These are phyloP conservation scores for Peromyscus maniculatus DNA, from an alignment of 2,113 vertebrate genomes.

Conservation along the genomic window DNA sequence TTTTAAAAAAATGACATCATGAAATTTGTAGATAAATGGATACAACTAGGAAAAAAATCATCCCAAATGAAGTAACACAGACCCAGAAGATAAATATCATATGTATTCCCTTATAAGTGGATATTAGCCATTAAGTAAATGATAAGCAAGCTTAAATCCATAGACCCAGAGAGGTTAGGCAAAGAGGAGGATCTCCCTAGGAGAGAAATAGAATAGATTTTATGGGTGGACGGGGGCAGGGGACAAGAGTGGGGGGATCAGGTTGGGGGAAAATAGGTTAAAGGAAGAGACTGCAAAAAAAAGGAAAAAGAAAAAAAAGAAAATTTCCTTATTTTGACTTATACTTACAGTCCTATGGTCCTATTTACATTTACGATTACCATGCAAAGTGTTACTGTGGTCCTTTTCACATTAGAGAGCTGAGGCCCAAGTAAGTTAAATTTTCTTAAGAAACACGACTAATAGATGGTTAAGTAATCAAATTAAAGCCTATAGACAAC, in stretches of 20 bases:
- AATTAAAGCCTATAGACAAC: background rate
- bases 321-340: constrained; percentile 28
- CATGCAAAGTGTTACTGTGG: background rate
- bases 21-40: background rate
- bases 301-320: background rate
- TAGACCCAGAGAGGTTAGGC: background rate
- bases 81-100: background rate
- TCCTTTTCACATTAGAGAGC: constrained; percentile 2
- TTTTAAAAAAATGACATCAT: background rate
- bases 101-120: background rate
- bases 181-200: background rate
- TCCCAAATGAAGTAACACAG: background rate
- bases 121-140: background rate
- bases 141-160: background rate
- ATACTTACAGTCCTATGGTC: background rate
- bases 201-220: background rate
- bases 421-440: background rate
- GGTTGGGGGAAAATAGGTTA: background rate
- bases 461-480: constrained; percentile 19
- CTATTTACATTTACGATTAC: constrained; percentile 8
- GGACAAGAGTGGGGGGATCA: background rate
- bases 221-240: background rate
- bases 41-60: background rate
- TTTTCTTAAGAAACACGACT: background rate
- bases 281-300: background rate